A percentile compares a stretch with the other conserved stretches of the same genome.
These are phyloP conservation scores for Ciconia boyciana DNA, from an alignment of 2,113 vertebrate genomes.

Conservation along the genomic window DNA sequence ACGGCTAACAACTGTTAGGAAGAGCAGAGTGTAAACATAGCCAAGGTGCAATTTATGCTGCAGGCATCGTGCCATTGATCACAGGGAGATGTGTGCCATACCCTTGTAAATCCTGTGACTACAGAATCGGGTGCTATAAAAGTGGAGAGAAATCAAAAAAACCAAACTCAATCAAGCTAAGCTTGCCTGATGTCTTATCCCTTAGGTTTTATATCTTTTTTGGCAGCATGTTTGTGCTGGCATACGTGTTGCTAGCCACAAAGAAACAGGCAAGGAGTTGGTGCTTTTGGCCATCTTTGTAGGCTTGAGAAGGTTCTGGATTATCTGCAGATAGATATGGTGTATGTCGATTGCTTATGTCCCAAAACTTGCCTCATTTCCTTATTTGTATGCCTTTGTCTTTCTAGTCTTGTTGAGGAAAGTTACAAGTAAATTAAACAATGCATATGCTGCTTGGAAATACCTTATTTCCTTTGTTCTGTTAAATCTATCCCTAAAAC, in stretches of 20 bases:
- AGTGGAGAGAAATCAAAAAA: not conserved
- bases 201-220: not conserved
- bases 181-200: not conserved
- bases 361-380: not conserved
- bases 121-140: not conserved
- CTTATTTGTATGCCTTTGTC: not conserved
- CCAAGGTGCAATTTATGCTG: not conserved
- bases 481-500: not conserved
- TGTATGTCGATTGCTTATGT: no score
- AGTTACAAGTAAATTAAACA: not conserved
- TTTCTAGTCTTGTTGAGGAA: not conserved
- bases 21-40: not conserved
- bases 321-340: accelerated
- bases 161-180: not conserved
- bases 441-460: not conserved
- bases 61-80: not conserved
- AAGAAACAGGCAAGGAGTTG: not conserved
- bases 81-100: not conserved
- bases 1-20: not conserved
- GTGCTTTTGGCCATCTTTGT: not conserved
- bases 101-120: not conserved
- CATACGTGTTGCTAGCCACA: not conserved
- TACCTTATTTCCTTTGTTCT: not conserved
- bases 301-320: not conserved
- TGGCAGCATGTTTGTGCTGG: not conserved